A percentile compares a stretch with the other conserved stretches of the same genome.
Evolutionary conservation across 2,888 invertebrate species (phyloP).

Genomic region (Tetramorium bicarinatum): DNA sequence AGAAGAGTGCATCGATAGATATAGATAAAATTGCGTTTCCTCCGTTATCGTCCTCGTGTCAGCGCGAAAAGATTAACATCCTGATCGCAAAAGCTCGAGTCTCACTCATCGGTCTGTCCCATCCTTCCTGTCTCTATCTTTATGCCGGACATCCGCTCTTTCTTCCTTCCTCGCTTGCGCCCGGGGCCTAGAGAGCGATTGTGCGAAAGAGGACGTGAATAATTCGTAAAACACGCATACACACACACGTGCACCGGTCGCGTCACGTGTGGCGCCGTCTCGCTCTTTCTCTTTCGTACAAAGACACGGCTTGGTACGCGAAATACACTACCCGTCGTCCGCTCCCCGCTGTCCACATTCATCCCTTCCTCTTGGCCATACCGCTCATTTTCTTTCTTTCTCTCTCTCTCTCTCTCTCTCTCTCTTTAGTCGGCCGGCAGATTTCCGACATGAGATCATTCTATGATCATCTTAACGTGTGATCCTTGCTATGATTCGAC

Average conservation of each 20-base stretch:
- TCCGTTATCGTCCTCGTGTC: no score
- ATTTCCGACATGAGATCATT: background rate
- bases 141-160: background rate
- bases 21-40: no score
- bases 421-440: background rate
- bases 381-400: background rate
- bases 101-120: no score
- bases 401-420: background rate
- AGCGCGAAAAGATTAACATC: no score
- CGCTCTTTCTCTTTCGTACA: slow-evolving; percentile 11
- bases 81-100: no score
- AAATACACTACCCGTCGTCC: background rate
- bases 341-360: background rate
- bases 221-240: background rate
- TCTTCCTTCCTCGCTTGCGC: background rate
- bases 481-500: background rate
- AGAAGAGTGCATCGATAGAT: no score
- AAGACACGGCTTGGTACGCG: slow-evolving; percentile 2
- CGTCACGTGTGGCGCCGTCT: background rate
- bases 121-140: no score
- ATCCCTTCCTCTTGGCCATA: background rate
- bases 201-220: background rate
- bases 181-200: background rate
- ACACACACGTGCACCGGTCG: background rate
- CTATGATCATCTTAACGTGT: background rate